These are phyloP conservation scores for Erannis defoliaria DNA, from an alignment of 2,888 invertebrate species.

Conservation along the genomic window DNA sequence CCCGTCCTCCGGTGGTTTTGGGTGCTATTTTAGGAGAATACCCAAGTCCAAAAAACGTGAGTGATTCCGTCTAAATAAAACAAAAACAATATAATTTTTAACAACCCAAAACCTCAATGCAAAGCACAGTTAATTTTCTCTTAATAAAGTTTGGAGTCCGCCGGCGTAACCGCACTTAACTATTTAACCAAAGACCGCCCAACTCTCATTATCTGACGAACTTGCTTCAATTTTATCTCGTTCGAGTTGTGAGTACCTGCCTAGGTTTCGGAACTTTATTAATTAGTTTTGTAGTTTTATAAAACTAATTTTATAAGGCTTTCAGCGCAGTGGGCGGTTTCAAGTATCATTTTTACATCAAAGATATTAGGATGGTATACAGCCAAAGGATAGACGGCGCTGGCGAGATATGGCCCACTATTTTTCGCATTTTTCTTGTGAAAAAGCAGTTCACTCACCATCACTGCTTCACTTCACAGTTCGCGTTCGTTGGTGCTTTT, in stretches of 20 bases:
- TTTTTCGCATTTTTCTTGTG: too few relatives aligned
- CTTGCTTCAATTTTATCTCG: slow-evolving; percentile 23
- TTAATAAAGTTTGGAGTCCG: slow-evolving; percentile 30
- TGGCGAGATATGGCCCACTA: too few relatives aligned
- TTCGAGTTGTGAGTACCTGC: slow-evolving; percentile 17
- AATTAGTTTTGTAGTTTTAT: slow-evolving; percentile 14
- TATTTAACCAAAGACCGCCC: slow-evolving; percentile 20
- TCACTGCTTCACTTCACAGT: too few relatives aligned
- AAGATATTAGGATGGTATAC: not conserved
- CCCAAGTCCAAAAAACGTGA: too few relatives aligned
- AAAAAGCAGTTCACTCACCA: too few relatives aligned
- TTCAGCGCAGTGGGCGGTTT: not conserved
- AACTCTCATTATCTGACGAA: slow-evolving; percentile 28
- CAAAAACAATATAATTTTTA: slow-evolving; percentile 1
- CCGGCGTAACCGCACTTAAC: slow-evolving; percentile 21
- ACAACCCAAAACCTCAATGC: not conserved
- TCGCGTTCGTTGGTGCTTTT: too few relatives aligned
- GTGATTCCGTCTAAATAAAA: not conserved
- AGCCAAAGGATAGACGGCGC: too few relatives aligned
- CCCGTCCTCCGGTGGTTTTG: too few relatives aligned
- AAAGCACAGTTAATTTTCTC: slow-evolving; percentile 22
- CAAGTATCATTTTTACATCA: not conserved
- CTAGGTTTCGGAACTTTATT: slow-evolving; percentile 17
- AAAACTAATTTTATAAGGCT: slow-evolving; percentile 9
- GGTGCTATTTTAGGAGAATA: too few relatives aligned